Evolutionary conservation across 2,888 invertebrate species (phyloP).

Genomic region (Drosophila borborema): DNA sequence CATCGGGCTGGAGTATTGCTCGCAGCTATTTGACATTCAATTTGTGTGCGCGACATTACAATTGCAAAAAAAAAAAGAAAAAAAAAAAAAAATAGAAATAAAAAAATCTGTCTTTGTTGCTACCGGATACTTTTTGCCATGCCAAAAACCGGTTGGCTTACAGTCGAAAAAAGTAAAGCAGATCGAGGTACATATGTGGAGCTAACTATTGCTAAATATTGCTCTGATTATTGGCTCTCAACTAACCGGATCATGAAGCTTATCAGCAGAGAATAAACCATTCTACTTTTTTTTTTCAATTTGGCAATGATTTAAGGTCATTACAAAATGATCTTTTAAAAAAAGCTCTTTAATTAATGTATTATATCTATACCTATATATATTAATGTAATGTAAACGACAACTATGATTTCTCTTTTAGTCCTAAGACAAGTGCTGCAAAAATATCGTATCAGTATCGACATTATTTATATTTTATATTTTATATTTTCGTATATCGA

Average conservation of each 20-base stretch:
- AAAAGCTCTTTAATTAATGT: neutral
- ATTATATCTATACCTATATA: neutral
- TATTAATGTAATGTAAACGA: too few species aligned
- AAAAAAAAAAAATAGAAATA: constrained; percentile 32
- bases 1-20: constrained; percentile 32
- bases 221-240: constrained; percentile 26
- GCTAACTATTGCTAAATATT: constrained; percentile 24
- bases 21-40: constrained; percentile 74
- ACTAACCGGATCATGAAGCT: neutral
- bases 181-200: constrained; percentile 1
- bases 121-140: constrained; percentile 77
- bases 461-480: too few species aligned
- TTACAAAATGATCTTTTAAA: neutral
- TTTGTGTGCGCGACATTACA: constrained; percentile 78
- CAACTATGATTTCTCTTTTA: too few species aligned
- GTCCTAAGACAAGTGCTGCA: too few species aligned
- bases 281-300: neutral
- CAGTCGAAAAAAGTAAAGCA: constrained; percentile 23
- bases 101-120: constrained; percentile 65
- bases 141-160: constrained; percentile 57
- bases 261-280: neutral
- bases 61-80: constrained; percentile 63
- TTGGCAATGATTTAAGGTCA: neutral
- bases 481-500: too few species aligned
- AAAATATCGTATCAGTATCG: too few species aligned